Conservation (phyloP, 2,888 invertebrate species). For the Balanococcus diminutus region DNA sequence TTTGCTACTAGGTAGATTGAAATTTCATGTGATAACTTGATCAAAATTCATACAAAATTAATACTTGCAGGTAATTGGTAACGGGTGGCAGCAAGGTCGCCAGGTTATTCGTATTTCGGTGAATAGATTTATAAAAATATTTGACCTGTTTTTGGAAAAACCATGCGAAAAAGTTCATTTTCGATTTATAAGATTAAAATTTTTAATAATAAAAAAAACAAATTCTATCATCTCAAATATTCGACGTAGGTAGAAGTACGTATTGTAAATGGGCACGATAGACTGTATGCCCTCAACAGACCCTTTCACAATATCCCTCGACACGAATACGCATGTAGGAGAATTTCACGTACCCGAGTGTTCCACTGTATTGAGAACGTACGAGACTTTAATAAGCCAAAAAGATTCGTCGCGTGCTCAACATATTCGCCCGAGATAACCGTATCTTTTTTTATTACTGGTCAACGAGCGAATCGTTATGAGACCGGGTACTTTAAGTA, state of each 20-base stretch:
- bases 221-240: not conserved
- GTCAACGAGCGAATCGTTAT: not conserved
- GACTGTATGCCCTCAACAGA: too few species aligned
- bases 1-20: conserved; percentile 1
- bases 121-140: not conserved
- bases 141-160: not conserved
- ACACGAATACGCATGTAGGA: not conserved
- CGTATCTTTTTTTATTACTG: not conserved
- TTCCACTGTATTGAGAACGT: too few species aligned
- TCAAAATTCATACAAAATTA: conserved; percentile 12
- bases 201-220: conserved; percentile 8
- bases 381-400: not conserved
- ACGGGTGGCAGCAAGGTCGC: not conserved
- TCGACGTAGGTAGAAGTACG: not conserved
- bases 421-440: not conserved
- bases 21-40: conserved; percentile 10
- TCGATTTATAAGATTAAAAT: not conserved
- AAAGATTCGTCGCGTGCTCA: not conserved
- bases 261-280: not conserved
- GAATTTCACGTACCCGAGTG: not conserved
- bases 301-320: too few species aligned
- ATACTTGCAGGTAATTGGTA: conserved; percentile 1
- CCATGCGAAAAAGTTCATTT: not conserved
- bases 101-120: not conserved
- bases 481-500: not conserved